phyloP scores from a whole-genome alignment of 1,140 invertebrate genomes.

The Philopotamus ludificatus region DNA sequence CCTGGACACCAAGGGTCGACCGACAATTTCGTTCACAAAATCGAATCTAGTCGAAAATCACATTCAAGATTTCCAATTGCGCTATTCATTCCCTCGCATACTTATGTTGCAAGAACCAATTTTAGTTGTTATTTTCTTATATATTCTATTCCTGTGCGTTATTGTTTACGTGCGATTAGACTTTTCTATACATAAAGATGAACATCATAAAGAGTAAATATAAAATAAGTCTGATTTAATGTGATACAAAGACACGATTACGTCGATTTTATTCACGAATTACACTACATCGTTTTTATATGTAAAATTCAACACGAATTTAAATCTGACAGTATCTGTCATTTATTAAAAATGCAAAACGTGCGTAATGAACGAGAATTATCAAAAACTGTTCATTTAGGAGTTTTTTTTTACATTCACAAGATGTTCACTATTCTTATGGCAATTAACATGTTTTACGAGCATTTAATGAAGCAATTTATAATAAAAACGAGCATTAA shows the following conservation, averaged over 20 bases:
- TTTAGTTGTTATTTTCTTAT: constrained; percentile 84
- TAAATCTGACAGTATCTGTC: background rate
- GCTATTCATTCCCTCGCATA: constrained; percentile 84
- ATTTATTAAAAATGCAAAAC: background rate
- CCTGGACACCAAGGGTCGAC: constrained; percentile 90
- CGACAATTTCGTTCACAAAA: constrained; percentile 83
- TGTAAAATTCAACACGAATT: no score
- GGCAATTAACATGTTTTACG: no score
- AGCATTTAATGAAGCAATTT: no score
- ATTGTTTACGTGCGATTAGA: constrained; percentile 95
- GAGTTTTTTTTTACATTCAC: background rate
- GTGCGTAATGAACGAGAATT: background rate
- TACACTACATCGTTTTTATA: no score
- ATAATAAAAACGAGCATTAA: no score
- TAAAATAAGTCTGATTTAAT: background rate
- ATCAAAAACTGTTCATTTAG: background rate
- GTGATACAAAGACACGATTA: background rate
- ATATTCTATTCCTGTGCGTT: constrained; percentile 85
- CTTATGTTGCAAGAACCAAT: constrained; percentile 91
- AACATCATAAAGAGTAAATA: constrained; percentile 55
- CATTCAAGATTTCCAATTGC: constrained; percentile 87
- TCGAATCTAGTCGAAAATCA: constrained; percentile 94
- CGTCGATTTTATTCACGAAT: background rate
- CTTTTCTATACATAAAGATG: constrained; percentile 78
- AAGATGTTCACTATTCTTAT: background rate